Base-by-base conservation (phyloP, 2,888 invertebrate genomes). In the Glaucopsyche alexis region DNA sequence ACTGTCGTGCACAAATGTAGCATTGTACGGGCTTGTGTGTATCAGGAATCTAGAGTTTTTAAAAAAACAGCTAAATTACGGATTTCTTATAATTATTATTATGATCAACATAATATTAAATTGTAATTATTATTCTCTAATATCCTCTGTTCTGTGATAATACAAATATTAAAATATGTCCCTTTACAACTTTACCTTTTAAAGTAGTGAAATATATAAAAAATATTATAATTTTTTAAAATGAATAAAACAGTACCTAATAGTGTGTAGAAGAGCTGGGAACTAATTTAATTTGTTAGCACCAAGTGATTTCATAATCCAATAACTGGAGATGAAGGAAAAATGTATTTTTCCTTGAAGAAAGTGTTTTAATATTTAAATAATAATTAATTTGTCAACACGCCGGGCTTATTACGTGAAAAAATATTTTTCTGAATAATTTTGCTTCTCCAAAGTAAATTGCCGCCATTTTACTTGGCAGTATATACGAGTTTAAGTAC, bases 351-450 rank as follows among this genome's bases (percentile, higher is more conserved):
- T 42, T 42, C 60, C 60, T 13, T 11, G 29, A 47, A 47, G 13
- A 60, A 60, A 60, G 65, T 65, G 7, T 65, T 40, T 40, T 65
- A 13, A 42, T n/a, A 66, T 66, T 66, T 66, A 66, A 66, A 60
- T 60, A 38, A 60, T 60, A 60, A 60, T 60, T 60, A 60, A 60
- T 60, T 60, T 60, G 60, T 60, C 60, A 60, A 60, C 60, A 60
- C 60, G 60, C 29, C 29, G 60, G 11, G 60, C 60, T 60, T 60
- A 38, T 38, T 29, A 13, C 60, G 60, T 14, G 60, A 38, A 60
- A 55, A 60, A 60, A 60, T 60, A 2, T 29, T 14, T 60, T 60
- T 38, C 14, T 5, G 9, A 60, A 11, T 0, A 47, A 13, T 6
- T 60, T 29, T 7, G 5, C 13, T 60, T 60, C 2, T 6, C 29